Base-by-base conservation (phyloP, 2,797 vertebrate genomes). In the Heliangelus exortis region DNA sequence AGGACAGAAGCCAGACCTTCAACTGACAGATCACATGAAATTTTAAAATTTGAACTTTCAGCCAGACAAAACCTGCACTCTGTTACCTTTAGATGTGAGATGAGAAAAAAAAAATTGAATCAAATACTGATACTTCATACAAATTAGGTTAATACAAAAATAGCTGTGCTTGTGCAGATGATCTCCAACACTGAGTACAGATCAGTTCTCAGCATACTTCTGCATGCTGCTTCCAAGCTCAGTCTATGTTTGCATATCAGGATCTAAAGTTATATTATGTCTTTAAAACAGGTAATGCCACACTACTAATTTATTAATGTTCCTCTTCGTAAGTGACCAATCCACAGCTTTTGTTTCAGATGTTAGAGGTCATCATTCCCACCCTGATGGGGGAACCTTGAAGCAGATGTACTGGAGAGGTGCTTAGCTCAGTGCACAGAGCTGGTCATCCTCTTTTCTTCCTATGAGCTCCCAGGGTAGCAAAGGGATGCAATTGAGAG, bases 271-370 rank as follows among this genome's bases (percentile, higher is more conserved):
- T 84, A 92, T 73, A 29, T 54, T 58, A 51, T 18, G 76, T 91
- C 66, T 81, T 83, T 74, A 77, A 83, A 89, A 79, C 14, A 71
- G 34, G 72, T 85, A 71, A 92, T 71, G 87, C 68, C 66, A 80
- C 29, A 25, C 75, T 55, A 58, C 66, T 87, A 12, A 83, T 85
- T 93, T 83, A 92, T 89, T 94, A 68, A 89, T 61, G 50, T 31
- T 68, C 43, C 41, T 83, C 76, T 57, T 58, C 61, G 57, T 43
- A 85, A 93, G 74, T 39, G 61, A 54, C 41, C 20, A 83, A 65
- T 36, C 67, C 41, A 39, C n/a, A 72, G 54, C 57, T 87, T 93
- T 89, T 68, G 61, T 75, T 95, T 92, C 73, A 87, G 65, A 19
- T 41, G 21, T 59, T 55, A n/a, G 2, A 68, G 45, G 74, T 81